A percentile compares a stretch with the other conserved stretches of the same genome.
Conservation (phyloP, 2,113 vertebrate species). For the Muntiacus reevesi region DNA sequence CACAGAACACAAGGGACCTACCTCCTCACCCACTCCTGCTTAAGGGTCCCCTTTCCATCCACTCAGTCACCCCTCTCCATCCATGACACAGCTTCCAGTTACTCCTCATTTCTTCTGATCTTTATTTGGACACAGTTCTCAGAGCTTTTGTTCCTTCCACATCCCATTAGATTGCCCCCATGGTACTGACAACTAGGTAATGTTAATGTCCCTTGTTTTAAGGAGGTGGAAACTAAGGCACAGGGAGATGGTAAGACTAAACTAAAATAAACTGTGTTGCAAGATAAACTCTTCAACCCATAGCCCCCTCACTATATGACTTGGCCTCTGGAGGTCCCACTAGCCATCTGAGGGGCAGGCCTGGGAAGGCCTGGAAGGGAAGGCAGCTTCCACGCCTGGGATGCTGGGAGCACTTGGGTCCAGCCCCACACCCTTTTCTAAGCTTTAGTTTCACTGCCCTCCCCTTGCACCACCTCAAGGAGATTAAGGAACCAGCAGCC, state of each 20-base stretch:
- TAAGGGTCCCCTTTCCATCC: neutral
- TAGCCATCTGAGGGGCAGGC: neutral
- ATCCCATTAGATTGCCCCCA: neutral
- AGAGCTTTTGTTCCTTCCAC: neutral
- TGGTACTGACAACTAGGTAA: neutral
- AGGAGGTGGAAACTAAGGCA: neutral
- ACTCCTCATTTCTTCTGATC: neutral
- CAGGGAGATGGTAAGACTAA: neutral
- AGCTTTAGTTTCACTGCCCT: neutral
- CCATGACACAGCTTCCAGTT: neutral
- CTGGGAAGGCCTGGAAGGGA: neutral
- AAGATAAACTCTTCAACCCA: neutral
- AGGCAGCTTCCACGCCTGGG: neutral
- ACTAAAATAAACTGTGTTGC: neutral
- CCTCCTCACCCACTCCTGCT: neutral
- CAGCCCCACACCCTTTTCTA: conserved; percentile 4
- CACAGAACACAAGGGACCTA: neutral
- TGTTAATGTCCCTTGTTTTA: neutral
- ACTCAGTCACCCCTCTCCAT: neutral
- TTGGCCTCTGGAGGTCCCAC: neutral
- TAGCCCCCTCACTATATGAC: neutral
- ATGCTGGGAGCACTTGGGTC: neutral
- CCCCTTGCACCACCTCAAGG: neutral
- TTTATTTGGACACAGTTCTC: neutral
- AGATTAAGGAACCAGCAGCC: conserved; percentile 12